A percentile compares a stretch with the other conserved stretches of the same genome.
Conservation (phyloP, 2,888 invertebrate genomes). For the Eupithecia inturbata region DNA sequence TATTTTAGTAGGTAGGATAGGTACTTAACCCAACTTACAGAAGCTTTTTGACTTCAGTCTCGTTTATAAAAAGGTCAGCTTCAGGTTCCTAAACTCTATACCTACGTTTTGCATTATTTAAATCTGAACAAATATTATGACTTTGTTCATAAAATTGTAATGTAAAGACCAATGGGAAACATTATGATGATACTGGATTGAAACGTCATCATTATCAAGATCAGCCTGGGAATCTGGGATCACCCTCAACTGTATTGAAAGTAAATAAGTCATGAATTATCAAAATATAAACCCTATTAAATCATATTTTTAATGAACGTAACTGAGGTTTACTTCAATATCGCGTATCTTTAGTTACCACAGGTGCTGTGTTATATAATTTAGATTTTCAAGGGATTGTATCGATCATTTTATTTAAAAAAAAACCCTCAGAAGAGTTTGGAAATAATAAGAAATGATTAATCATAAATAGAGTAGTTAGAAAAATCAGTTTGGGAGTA, state of each 20-base stretch:
- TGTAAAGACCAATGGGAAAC: background rate
- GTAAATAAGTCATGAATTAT: background rate
- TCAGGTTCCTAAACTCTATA: background rate
- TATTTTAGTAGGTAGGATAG: slow-evolving; percentile 6
- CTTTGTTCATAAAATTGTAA: background rate
- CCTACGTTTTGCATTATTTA: background rate
- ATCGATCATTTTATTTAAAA: background rate
- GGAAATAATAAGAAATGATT: background rate
- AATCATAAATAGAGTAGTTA: background rate
- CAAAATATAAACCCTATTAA: background rate
- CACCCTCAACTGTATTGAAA: background rate
- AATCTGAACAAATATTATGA: background rate
- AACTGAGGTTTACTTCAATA: background rate
- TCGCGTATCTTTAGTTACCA: background rate
- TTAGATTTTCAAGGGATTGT: background rate
- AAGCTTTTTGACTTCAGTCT: background rate
- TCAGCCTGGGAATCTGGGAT: background rate
- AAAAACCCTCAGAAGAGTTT: background rate
- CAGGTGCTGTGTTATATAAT: background rate
- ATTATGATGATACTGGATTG: background rate
- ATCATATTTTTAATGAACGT: background rate
- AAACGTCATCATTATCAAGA: background rate
- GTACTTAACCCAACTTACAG: background rate
- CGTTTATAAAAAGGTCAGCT: background rate
- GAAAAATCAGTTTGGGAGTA: background rate